These are phyloP conservation scores for Colostygia pectinataria DNA, from an alignment of 2,888 invertebrate species.

Conservation along the genomic window DNA sequence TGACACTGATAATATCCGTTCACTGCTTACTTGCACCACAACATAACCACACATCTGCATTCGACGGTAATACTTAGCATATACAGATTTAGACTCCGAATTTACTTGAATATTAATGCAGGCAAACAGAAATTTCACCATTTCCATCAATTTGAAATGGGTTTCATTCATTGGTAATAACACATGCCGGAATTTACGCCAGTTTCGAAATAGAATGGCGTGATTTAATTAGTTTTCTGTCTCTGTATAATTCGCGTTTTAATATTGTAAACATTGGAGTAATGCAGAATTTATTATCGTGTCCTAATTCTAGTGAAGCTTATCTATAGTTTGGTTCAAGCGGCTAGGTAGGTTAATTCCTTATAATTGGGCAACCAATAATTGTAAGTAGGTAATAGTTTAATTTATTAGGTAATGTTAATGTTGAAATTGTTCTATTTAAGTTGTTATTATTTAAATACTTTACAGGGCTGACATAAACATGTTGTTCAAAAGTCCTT, in stretches of 20 bases:
- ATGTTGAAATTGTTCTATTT: no score
- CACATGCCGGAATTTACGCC: not conserved
- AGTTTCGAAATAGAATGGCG: not conserved
- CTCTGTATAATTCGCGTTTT: not conserved
- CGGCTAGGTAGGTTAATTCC: no score
- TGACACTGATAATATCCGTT: no score
- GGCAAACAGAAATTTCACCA: slow-evolving; percentile 37
- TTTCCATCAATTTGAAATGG: slow-evolving; percentile 4
- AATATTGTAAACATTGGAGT: no score
- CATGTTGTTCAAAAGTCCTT: no score
- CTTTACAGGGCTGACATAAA: no score
- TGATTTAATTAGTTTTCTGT: not conserved
- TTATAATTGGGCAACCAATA: not conserved
- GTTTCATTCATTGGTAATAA: slow-evolving; percentile 3
- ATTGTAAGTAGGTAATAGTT: no score
- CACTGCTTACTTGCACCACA: slow-evolving; percentile 39
- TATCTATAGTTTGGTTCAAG: not conserved
- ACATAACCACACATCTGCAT: slow-evolving; percentile 53
- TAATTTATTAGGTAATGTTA: no score
- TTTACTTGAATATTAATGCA: slow-evolving; percentile 54
- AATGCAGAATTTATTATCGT: no score
- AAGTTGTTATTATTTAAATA: no score
- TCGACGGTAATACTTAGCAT: slow-evolving; percentile 69
- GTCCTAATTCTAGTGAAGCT: no score
- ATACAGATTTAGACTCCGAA: slow-evolving; percentile 61